Evolutionary conservation across 30 jellyfish, hydroid and myxozoan genomes (phyloP).

Genomic region (Sanderia malayensis): DNA sequence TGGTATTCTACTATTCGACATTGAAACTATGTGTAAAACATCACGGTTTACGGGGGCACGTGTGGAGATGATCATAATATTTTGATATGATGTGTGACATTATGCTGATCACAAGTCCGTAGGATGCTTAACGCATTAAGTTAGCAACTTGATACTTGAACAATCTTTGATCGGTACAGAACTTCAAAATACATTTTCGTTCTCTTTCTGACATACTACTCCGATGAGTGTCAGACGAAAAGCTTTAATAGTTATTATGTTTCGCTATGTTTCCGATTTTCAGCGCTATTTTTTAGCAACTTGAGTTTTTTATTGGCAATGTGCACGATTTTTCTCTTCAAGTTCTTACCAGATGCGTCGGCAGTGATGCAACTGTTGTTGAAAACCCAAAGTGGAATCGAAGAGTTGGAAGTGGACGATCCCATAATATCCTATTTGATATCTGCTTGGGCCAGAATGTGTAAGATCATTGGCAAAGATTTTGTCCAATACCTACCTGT

Average conservation of each 20-base stretch:
- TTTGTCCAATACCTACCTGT: slow-evolving; percentile 98
- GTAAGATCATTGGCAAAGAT: slow-evolving; percentile 97
- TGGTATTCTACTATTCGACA: neutral
- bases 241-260: too few relatives aligned
- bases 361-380: slow-evolving; percentile 97
- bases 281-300: too few relatives aligned
- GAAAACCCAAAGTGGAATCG: slow-evolving; percentile 91
- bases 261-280: too few relatives aligned
- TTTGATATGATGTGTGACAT: neutral
- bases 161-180: too few relatives aligned
- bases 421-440: slow-evolving; percentile 92
- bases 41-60: neutral
- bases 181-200: too few relatives aligned
- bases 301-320: neutral
- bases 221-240: too few relatives aligned
- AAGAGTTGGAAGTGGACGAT: slow-evolving; percentile 87
- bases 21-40: neutral
- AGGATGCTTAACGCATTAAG: neutral
- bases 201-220: too few relatives aligned
- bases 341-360: slow-evolving; percentile 99
- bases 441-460: slow-evolving; percentile 99
- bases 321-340: neutral
- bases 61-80: neutral
- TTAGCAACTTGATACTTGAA: too few relatives aligned
- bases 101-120: neutral